phyloP scores from a whole-genome alignment of 2,888 invertebrate genomes.

The Synanthedon vespiformis region DNA sequence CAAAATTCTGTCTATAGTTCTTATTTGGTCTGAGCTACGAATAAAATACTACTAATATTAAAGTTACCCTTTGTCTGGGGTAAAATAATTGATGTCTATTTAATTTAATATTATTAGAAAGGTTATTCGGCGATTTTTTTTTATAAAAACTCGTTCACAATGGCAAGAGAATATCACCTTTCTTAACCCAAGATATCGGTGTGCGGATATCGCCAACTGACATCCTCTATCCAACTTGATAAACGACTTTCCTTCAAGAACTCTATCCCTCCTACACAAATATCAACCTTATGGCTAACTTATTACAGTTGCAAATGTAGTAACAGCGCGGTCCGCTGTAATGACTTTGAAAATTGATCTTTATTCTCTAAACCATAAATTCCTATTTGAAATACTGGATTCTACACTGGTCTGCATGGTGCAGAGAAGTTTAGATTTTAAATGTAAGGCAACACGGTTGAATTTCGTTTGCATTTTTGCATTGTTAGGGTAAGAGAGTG shows the following conservation, averaged over 20 bases:
- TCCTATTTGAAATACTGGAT: not conserved
- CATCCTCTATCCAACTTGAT: constrained; percentile 42
- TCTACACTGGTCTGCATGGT: not conserved
- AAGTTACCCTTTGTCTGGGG: too few species aligned
- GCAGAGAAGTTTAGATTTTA: constrained; percentile 2
- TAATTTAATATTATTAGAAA: not conserved
- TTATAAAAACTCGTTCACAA: not conserved
- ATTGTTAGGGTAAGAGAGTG: constrained; percentile 18
- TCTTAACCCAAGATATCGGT: constrained; percentile 29
- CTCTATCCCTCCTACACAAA: constrained; percentile 6
- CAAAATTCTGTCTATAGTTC: too few species aligned
- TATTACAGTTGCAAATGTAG: not conserved
- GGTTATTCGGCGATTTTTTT: not conserved
- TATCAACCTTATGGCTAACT: constrained; percentile 6
- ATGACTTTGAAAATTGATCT: constrained; percentile 3
- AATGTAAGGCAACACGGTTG: not conserved
- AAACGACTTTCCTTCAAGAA: constrained; percentile 25
- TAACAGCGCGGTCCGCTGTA: not conserved
- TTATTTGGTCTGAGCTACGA: too few species aligned
- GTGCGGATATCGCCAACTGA: constrained; percentile 29
- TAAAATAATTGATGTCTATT: too few species aligned
- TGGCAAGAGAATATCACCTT: constrained; percentile 18
- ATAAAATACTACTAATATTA: too few species aligned
- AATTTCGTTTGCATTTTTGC: not conserved
- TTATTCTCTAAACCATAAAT: constrained; percentile 1